These are phyloP conservation scores for Fratercula arctica DNA, from an alignment of 2,797 vertebrate genomes.

Conservation along the genomic window DNA sequence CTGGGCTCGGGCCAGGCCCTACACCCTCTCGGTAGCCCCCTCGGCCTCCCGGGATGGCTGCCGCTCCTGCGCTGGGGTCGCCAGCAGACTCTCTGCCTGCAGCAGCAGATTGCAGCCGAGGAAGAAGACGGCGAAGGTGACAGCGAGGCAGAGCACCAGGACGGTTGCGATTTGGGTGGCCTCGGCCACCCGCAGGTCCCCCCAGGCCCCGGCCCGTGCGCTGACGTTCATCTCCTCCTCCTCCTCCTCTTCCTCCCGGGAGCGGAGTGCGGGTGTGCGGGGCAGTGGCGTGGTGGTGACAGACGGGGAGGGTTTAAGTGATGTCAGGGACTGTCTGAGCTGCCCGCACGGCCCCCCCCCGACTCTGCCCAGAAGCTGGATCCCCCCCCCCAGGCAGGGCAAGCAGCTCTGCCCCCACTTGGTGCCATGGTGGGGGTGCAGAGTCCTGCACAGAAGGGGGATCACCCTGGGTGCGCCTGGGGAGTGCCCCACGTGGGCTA, in stretches of 20 bases:
- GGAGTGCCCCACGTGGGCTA: neutral
- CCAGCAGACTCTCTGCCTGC: constrained; percentile 89
- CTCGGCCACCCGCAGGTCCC: constrained; percentile 69
- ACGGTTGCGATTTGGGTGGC: constrained; percentile 88
- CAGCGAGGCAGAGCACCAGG: constrained; percentile 90
- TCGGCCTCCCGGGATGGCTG: neutral
- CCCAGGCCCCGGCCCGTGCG: constrained; percentile 80
- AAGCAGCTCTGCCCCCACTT: neutral
- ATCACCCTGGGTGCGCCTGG: fast-evolving
- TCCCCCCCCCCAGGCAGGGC: neutral
- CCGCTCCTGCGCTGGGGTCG: constrained; percentile 70
- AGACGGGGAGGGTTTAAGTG: constrained; percentile 50
- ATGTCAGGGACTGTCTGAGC: constrained; percentile 10
- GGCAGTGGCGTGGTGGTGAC: neutral
- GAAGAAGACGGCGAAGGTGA: constrained; percentile 90
- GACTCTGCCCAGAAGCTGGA: neutral
- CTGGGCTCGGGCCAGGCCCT: neutral
- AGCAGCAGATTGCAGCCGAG: constrained; percentile 91
- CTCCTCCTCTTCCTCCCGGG: neutral
- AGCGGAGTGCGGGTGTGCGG: neutral
- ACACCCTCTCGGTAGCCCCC: neutral
- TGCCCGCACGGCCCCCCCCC: neutral
- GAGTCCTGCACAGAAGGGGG: neutral
- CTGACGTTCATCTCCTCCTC: constrained; percentile 29
- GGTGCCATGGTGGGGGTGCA: neutral